Percentiles rank a stretch among this genome's conserved stretches.
Evolutionary conservation across 2,113 vertebrate genomes (phyloP).

Genomic region (Syrmaticus mikado): DNA sequence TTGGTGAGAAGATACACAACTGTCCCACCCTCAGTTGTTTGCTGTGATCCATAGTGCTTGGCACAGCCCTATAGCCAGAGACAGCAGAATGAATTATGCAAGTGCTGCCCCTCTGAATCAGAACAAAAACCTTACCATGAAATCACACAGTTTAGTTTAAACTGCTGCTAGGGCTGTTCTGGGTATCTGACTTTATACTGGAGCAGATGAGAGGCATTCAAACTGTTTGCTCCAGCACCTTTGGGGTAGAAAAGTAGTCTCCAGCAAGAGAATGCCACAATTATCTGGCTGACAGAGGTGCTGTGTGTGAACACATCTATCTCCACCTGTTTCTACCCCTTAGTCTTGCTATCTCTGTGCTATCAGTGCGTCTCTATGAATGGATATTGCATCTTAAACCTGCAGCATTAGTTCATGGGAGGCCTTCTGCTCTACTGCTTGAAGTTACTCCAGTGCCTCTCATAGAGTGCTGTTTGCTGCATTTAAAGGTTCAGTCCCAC

Average conservation of each 20-base stretch:
- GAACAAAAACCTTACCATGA: not conserved
- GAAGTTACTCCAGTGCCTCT: not conserved
- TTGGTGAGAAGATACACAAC: not conserved
- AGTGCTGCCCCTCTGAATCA: not conserved
- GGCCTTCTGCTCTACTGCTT: not conserved
- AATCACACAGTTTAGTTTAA: not conserved
- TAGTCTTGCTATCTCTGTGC: not conserved
- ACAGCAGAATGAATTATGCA: not conserved
- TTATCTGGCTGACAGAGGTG: not conserved
- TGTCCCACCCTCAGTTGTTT: not conserved
- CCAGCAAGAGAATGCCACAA: not conserved
- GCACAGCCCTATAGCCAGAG: not conserved
- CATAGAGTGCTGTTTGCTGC: not conserved
- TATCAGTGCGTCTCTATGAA: not conserved
- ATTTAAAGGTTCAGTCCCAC: not conserved
- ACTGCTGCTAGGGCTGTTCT: not conserved
- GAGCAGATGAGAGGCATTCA: not conserved
- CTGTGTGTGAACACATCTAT: accelerated
- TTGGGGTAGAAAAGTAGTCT: not conserved
- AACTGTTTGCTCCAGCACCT: not conserved
- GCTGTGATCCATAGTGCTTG: not conserved
- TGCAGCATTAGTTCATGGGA: not conserved
- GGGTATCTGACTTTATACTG: not conserved
- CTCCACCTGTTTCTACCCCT: not conserved
- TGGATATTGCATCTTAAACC: not conserved